Evolutionary conservation across 2,113 vertebrate species (phyloP), one percentile per base, ranked within the genome.

Genomic region (Anoplopoma fimbria): DNA sequence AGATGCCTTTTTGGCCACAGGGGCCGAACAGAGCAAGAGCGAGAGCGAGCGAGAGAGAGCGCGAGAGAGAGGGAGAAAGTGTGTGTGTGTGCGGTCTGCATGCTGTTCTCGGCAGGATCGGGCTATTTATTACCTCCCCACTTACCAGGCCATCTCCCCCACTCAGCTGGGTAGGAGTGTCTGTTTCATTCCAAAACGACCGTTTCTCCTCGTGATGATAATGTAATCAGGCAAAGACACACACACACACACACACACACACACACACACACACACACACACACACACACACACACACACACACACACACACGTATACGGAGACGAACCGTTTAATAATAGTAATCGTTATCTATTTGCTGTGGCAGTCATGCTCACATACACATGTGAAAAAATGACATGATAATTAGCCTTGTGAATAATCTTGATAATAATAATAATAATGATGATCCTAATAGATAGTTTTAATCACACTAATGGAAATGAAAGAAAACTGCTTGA

Each of bases 1-100:
- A 94, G 93, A 93, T 94, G 93, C 92, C 92, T 92, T 82, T 92
- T 91, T 93, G 91, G 89, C 92, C 89, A 92, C 73, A 75, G 91
- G 92, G 90, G 82, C 84, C 6, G 36, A 65, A 74, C 67, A 84
- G 72, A 75, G 25, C 83, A 77, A 81, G 72, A 61, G 47, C 49
- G 27, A 42, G 34, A 14, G 7, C 55, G 23, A 64, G 47, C 34
- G 29, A 34, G 49, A 47, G 23, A 36, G 67, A 15, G 38, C 25
- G 49, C 9, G 60, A n/a, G 45, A 21, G 45, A 33, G 63, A 9
- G 38, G 2, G 38, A 10, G 38, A 10, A 10, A 10, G 45, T 34
- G 47, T 25, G 49, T 55, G 49, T 57, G 51, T 25, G 15, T 17
- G 0, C 23, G 36, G 81, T 60, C 10, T 79, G 67, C 75, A 70